Evolutionary conservation across 35 echinoderm and acorn worm genomes (phyloP).

Genomic region (Anneissia japonica): DNA sequence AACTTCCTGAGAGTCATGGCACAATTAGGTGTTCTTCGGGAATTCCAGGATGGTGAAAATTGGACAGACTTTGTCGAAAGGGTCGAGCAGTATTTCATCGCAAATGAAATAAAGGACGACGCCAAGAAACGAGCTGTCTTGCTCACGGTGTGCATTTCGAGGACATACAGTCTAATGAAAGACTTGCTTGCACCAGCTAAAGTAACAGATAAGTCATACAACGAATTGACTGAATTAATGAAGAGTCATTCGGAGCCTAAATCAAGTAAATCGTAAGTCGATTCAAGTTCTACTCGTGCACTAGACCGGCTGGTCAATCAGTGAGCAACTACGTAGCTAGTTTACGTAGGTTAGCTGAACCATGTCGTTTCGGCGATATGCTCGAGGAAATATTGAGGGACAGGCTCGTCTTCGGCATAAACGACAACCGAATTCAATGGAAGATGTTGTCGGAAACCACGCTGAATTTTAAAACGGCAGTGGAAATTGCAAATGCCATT

Average conservation of each 20-base stretch:
- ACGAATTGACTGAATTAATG: not conserved
- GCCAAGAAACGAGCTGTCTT: not conserved
- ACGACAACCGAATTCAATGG: not conserved
- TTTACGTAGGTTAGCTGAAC: not conserved
- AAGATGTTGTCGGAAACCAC: not conserved
- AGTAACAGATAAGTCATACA: not conserved
- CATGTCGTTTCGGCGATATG: not conserved
- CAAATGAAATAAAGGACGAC: not conserved
- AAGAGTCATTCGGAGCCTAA: not conserved
- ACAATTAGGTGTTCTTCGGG: not conserved
- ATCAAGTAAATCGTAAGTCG: not conserved
- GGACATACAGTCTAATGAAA: not conserved
- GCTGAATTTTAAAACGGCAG: not conserved
- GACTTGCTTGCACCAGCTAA: not conserved
- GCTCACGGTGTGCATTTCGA: not conserved
- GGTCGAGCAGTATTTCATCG: not conserved
- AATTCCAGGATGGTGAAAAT: not conserved
- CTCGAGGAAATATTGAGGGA: constrained; percentile 3
- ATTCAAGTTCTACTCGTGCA: not conserved
- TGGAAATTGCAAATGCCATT: not conserved
- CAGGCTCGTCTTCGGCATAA: not conserved
- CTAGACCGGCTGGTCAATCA: not conserved
- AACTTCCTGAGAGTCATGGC: too few species aligned
- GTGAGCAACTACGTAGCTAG: not conserved
- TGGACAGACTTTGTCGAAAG: not conserved